Conservation (phyloP, 2,113 vertebrate genomes). For the Pteropus alecto region DNA sequence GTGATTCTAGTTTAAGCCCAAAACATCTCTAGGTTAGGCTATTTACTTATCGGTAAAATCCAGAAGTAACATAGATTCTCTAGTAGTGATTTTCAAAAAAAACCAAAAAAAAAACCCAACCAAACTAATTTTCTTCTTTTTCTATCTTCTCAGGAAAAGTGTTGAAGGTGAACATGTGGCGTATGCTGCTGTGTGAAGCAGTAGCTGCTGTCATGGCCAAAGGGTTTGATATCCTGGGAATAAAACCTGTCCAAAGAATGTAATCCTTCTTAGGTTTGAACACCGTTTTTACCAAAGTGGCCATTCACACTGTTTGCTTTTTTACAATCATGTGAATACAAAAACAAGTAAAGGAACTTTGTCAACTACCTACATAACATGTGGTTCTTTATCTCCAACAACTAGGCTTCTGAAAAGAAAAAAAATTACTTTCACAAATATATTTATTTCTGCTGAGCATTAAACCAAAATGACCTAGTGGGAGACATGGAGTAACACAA, state of each 20-base stretch:
- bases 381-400: constrained; percentile 30
- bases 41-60: background rate
- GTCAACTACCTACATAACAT: background rate
- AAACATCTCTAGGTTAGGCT: background rate
- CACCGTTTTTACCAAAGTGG: constrained; percentile 73
- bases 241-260: constrained; percentile 96
- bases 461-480: background rate
- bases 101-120: background rate
- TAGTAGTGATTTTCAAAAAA: background rate
- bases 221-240: constrained; percentile 94
- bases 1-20: background rate
- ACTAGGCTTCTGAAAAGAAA: background rate
- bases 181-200: constrained; percentile 95
- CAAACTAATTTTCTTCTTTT: background rate
- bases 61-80: background rate
- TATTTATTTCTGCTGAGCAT: background rate
- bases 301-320: constrained; percentile 46
- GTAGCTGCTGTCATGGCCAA: constrained; percentile 94
- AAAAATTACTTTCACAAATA: background rate
- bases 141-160: constrained; percentile 88
- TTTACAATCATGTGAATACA: constrained; percentile 53
- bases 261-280: constrained; percentile 71
- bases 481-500: background rate
- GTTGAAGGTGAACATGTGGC: constrained; percentile 96
- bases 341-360: constrained; percentile 67